Base-by-base conservation (phyloP, 2,888 invertebrate species). In the Cerceris ruficornis region DNA sequence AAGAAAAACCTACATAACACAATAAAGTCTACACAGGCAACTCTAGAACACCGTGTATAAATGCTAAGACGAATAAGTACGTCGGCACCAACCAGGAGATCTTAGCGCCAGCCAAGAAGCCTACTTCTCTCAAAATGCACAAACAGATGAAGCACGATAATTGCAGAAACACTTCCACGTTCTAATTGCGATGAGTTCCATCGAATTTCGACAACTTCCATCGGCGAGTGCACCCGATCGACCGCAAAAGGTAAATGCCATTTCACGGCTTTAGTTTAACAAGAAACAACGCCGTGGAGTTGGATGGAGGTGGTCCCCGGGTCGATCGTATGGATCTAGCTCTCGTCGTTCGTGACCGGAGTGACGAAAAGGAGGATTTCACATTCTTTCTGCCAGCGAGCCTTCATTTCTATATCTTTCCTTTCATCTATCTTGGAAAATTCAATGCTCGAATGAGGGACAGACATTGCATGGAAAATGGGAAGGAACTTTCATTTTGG, bases 241-340 rank as follows among this genome's bases (percentile, higher is more conserved):
- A 70, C 70, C 75, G 70, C 79, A 86, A 86, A 86, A 83, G 88
- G 88, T 77, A 87, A 87, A 86, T 86, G 87, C 60, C 75, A 81
- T 79, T 84, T 68, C 72, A 64, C 68, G 71, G 74, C 75, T 83
- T 83, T 68, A 57, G 75, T 80, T 84, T 86, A 75, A 80, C 80
- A 61, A 69, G 71, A 65, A 81, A 81, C 72, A 80, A 82, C 78
- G 67, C 39, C 55, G 60, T 59, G n/a, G 72, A 41, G 66, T 69
- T 77, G 78, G 84, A 75, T 80, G 87, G 84, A 82, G 86, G 70
- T 70, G 74, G 79, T 28, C 28, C 28, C 28, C 28, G 79, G 86
- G 88, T 88, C 85, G 90, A 91, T 90, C 81, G 80, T 83, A 91
- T 90, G 90, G 88, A 91, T 91, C 89, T 90, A 81, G 91, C 86